Conservation (phyloP, 2,888 invertebrate species). For the Rhyacophila evoluta region DNA sequence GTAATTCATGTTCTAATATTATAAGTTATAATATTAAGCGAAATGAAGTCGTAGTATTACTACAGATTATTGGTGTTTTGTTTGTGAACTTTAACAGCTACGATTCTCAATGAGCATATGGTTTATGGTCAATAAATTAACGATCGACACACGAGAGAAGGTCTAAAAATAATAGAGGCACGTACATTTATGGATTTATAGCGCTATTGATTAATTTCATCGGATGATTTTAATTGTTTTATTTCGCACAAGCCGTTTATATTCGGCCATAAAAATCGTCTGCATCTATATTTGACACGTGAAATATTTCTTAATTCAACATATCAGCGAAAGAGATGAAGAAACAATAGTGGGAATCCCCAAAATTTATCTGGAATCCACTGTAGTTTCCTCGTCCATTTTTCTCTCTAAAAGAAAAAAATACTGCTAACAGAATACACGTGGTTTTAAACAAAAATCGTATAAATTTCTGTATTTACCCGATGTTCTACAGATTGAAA, state of each 20-base stretch:
- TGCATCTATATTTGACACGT: background rate
- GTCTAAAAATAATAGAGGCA: background rate
- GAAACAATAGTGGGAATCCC: no score
- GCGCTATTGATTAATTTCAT: background rate
- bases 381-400: no score
- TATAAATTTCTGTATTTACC: no score
- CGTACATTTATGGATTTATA: background rate
- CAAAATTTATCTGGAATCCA: no score
- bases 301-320: background rate
- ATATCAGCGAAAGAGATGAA: background rate
- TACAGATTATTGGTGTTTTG: background rate
- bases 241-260: background rate
- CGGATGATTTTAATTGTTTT: background rate
- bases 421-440: no score
- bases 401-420: no score
- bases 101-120: background rate
- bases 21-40: no score
- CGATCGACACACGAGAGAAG: background rate
- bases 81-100: background rate
- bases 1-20: no score
- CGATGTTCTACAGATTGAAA: no score
- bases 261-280: background rate
- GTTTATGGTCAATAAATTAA: background rate
- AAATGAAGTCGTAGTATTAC: no score
- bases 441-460: no score